Evolutionary conservation across 2,113 vertebrate species (phyloP).

Genomic region (Drymodes brunneopygia): DNA sequence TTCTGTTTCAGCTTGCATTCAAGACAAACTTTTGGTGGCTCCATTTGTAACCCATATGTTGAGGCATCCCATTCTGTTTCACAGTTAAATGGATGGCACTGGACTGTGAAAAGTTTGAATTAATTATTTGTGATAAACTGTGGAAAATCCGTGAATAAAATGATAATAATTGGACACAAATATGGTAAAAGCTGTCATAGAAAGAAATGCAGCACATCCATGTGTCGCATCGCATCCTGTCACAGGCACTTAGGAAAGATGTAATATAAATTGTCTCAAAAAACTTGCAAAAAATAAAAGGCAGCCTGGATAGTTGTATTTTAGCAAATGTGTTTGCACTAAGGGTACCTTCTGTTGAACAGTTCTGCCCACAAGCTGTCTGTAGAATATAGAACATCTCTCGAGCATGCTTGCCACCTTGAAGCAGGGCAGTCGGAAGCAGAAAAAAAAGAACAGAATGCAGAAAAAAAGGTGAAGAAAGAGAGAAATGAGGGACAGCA

Average conservation of each 20-base stretch:
- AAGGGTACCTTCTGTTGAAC: slow-evolving; percentile 99
- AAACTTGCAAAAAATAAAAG: slow-evolving; percentile 66
- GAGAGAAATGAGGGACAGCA: slow-evolving; percentile 82
- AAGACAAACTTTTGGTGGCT: slow-evolving; percentile 59
- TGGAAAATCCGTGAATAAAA: slow-evolving; percentile 54
- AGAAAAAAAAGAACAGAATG: slow-evolving; percentile 80
- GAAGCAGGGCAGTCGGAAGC: slow-evolving; percentile 87
- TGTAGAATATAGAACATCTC: slow-evolving; percentile 99
- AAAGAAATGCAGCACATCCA: slow-evolving; percentile 65
- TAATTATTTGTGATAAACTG: slow-evolving; percentile 58
- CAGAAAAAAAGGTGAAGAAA: slow-evolving; percentile 81
- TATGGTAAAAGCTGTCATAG: slow-evolving; percentile 64
- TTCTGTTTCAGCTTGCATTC: slow-evolving; percentile 57
- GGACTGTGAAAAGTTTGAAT: slow-evolving; percentile 55
- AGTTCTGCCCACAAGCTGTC: slow-evolving; percentile 98
- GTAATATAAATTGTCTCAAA: slow-evolving; percentile 73
- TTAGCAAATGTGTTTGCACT: slow-evolving; percentile 80
- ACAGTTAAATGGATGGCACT: slow-evolving; percentile 48
- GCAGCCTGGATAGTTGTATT: slow-evolving; percentile 77
- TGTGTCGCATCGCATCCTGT: slow-evolving; percentile 70
- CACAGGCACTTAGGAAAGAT: slow-evolving; percentile 75
- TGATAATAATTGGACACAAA: slow-evolving; percentile 64
- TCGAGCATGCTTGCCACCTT: slow-evolving; percentile 97
- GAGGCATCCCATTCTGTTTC: slow-evolving; percentile 50
- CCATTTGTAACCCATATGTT: slow-evolving; percentile 62